A percentile compares a stretch with the other conserved stretches of the same genome.
phyloP scores from a whole-genome alignment of 2,888 invertebrate species.

The Andrena trimmerana region DNA sequence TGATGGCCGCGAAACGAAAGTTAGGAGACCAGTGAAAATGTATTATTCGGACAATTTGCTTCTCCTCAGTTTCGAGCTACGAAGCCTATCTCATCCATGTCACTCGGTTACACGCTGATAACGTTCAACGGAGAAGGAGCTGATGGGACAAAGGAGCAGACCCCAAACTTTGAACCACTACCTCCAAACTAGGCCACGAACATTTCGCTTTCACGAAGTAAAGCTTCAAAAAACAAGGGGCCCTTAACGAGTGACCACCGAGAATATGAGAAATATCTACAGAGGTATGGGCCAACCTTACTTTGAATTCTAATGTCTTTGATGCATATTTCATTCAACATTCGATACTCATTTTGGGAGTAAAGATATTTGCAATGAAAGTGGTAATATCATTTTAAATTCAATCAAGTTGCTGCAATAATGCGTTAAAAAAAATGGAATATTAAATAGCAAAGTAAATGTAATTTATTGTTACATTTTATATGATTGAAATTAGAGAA shows the following conservation, averaged over 20 bases:
- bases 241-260: neutral
- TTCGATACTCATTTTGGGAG: too few species aligned
- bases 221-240: slow-evolving; percentile 12
- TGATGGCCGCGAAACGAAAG: slow-evolving; percentile 37
- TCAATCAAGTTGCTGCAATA: too few species aligned
- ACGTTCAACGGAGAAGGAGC: neutral
- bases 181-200: slow-evolving; percentile 30
- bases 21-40: slow-evolving; percentile 40
- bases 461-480: too few species aligned
- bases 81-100: slow-evolving; percentile 21
- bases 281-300: too few species aligned
- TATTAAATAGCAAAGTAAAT: too few species aligned
- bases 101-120: slow-evolving; percentile 22
- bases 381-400: too few species aligned
- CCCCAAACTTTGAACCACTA: slow-evolving; percentile 24
- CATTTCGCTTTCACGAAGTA: slow-evolving; percentile 25
- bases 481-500: too few species aligned
- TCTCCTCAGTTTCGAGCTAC: slow-evolving; percentile 7
- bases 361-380: too few species aligned
- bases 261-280: too few species aligned
- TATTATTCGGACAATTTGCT: slow-evolving; percentile 60
- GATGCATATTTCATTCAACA: too few species aligned
- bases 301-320: too few species aligned
- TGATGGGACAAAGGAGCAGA: slow-evolving; percentile 43
- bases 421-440: too few species aligned